Percentiles rank a stretch among this genome's conserved stretches.
phyloP scores from a whole-genome alignment of 2,888 invertebrate genomes.

The Seira ritae region DNA sequence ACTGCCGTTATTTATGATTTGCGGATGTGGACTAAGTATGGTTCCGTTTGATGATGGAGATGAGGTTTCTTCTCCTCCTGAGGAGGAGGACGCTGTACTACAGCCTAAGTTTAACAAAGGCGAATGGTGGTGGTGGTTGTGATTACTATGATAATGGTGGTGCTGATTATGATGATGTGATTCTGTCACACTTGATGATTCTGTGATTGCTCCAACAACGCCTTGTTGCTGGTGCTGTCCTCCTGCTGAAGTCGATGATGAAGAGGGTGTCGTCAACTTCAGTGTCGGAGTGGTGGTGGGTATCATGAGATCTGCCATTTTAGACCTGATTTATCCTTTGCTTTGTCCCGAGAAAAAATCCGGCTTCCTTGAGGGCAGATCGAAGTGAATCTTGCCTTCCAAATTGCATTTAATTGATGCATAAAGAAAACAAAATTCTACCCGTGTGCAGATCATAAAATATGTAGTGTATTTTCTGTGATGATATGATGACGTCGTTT shows the following conservation, averaged over 20 bases:
- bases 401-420: conserved; percentile 40
- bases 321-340: conserved; percentile 14
- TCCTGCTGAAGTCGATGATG: conserved; percentile 1
- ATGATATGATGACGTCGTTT: neutral
- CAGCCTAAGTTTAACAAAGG: too few relatives aligned
- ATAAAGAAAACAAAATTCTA: conserved; percentile 36
- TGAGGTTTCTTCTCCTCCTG: conserved; percentile 34
- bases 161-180: conserved; percentile 20
- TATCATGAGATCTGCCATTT: conserved; percentile 62
- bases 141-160: conserved; percentile 36
- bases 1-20: conserved; percentile 9
- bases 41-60: conserved; percentile 47
- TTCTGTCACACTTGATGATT: conserved; percentile 48
- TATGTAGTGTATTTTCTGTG: neutral
- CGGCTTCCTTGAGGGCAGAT: conserved; percentile 43
- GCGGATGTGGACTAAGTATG: conserved; percentile 59
- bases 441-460: conserved; percentile 1
- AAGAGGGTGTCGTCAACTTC: conserved; percentile 35
- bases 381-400: conserved; percentile 50
- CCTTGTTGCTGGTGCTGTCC: neutral
- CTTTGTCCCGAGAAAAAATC: conserved; percentile 12
- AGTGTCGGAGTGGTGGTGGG: conserved; percentile 25
- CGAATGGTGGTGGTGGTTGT: neutral
- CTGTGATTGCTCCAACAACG: conserved; percentile 23
- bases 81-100: conserved; percentile 28